Conservation (phyloP, 2,888 invertebrate genomes). For the Coelinius sp. region DNA sequence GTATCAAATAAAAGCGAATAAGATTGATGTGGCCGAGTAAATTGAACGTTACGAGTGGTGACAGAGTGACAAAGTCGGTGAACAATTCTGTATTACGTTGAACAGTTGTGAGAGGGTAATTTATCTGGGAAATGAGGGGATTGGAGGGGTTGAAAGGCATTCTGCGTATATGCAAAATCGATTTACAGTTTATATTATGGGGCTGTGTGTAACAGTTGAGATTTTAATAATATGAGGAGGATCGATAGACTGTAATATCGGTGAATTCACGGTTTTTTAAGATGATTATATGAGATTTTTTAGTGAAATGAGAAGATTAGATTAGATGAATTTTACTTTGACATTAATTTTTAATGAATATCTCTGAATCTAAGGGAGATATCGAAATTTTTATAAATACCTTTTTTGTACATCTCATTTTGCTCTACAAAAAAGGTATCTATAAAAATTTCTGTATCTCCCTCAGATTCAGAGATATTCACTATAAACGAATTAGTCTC, state of each 20-base stretch:
- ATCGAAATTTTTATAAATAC: no score
- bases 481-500: no score
- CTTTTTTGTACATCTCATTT: no score
- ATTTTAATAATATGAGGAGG: background rate
- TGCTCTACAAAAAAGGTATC: no score
- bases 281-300: no score
- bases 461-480: no score
- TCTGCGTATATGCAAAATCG: background rate
- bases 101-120: conserved; percentile 1
- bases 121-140: conserved; percentile 40
- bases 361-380: no score
- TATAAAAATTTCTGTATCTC: no score
- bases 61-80: conserved; percentile 53
- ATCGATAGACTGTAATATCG: background rate
- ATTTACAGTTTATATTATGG: background rate
- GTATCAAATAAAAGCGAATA: conserved; percentile 57
- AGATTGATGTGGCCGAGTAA: conserved; percentile 61
- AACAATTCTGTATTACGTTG: conserved; percentile 46
- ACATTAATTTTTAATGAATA: no score
- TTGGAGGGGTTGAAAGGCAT: background rate
- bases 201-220: background rate
- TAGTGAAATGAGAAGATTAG: no score
- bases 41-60: conserved; percentile 57
- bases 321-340: no score
- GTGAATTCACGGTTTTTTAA: no score